Conservation (phyloP, 23 tunicate genomes). For the Phallusia fumigata region DNA sequence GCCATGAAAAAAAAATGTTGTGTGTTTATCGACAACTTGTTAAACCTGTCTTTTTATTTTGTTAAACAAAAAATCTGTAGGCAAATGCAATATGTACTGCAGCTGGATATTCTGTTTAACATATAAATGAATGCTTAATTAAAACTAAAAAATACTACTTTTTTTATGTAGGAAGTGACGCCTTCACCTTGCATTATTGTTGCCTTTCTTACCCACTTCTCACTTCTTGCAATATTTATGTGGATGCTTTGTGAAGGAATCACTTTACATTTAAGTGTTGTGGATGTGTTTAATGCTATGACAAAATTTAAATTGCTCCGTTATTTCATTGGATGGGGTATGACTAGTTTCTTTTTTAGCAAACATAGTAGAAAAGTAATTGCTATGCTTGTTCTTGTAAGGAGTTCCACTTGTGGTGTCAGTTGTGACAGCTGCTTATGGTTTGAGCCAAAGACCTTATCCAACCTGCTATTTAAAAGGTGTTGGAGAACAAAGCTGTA, state of each 20-base stretch:
- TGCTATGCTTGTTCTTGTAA: background rate
- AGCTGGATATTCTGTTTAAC: background rate
- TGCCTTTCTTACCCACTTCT: conserved; percentile 70
- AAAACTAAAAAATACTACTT: too few relatives aligned
- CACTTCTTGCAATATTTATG: conserved; percentile 59
- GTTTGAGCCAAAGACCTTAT: conserved; percentile 43
- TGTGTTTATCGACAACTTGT: too few relatives aligned
- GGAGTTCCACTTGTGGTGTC: conserved; percentile 58
- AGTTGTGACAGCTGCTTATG: conserved; percentile 37
- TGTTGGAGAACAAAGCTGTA: conserved; percentile 62
- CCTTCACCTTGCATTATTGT: conserved; percentile 74
- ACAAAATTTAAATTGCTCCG: conserved; percentile 38
- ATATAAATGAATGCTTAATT: too few relatives aligned
- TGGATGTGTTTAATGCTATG: conserved; percentile 52
- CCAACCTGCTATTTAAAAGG: conserved; percentile 92
- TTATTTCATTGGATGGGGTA: conserved; percentile 86
- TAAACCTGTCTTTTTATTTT: too few relatives aligned
- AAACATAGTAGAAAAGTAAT: background rate
- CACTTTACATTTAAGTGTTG: conserved; percentile 57
- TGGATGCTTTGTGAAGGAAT: conserved; percentile 94
- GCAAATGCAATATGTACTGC: too few relatives aligned
- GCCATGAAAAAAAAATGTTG: too few relatives aligned
- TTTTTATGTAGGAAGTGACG: conserved; percentile 23
- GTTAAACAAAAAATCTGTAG: too few relatives aligned
- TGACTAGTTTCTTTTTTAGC: background rate